Evolutionary conservation across 2,797 vertebrate species (phyloP).

Genomic region (Gymnocypris eckloni): DNA sequence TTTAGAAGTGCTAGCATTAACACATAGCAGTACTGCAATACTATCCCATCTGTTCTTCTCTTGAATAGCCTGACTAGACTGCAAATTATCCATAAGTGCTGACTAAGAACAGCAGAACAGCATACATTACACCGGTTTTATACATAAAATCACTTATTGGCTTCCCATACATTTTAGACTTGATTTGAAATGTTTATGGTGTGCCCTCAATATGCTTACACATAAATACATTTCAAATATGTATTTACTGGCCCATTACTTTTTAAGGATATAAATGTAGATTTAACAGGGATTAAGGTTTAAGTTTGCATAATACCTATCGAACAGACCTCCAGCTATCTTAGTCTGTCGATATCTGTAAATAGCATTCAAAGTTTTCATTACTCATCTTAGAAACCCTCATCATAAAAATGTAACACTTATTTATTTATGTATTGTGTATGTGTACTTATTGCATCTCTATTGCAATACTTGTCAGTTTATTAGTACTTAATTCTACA

Average conservation of each 20-base stretch:
- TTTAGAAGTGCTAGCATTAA: no score
- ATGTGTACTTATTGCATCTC: neutral
- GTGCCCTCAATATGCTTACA: conserved; percentile 22
- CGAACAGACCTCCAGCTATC: neutral
- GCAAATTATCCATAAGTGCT: no score
- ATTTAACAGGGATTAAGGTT: conserved; percentile 5
- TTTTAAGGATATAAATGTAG: conserved; percentile 9
- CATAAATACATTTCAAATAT: conserved; percentile 35
- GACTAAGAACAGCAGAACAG: no score
- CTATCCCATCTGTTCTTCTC: no score
- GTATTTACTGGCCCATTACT: neutral
- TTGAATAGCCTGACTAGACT: no score
- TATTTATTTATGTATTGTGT: neutral
- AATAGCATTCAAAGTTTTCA: neutral
- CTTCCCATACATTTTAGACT: conserved; percentile 32
- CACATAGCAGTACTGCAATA: no score
- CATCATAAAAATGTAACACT: neutral
- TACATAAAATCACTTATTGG: conserved; percentile 24
- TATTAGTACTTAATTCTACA: neutral
- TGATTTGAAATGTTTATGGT: conserved; percentile 41
- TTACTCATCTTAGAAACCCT: neutral
- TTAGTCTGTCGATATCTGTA: neutral
- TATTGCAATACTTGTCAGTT: neutral
- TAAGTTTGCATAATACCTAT: neutral
- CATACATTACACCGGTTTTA: neutral